phyloP scores from a whole-genome alignment of 1,140 invertebrate species.

The Drosophila oshimai region DNA sequence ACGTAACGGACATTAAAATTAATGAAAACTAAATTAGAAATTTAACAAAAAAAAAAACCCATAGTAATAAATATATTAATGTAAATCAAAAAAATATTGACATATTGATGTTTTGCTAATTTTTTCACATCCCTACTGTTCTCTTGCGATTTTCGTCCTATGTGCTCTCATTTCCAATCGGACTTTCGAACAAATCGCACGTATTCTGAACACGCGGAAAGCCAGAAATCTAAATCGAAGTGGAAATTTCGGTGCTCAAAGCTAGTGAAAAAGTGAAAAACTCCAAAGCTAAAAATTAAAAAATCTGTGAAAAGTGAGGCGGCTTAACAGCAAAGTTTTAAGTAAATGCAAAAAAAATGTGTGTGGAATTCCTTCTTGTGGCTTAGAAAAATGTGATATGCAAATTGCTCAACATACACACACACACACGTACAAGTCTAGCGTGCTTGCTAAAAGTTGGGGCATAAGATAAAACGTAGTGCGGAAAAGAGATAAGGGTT shows the following conservation, averaged over 20 bases:
- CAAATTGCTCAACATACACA: conserved; percentile 15
- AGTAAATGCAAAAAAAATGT: conserved; percentile 26
- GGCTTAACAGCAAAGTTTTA: conserved; percentile 14
- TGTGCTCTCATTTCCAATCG: conserved; percentile 72
- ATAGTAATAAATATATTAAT: too few relatives aligned
- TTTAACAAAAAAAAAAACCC: too few relatives aligned
- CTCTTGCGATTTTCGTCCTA: conserved; percentile 65
- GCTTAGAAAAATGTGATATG: conserved; percentile 19
- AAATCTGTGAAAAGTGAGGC: conserved; percentile 20
- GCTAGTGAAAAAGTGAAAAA: conserved; percentile 51
- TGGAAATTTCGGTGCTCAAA: conserved; percentile 61
- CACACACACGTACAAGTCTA: background rate
- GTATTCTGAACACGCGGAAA: conserved; percentile 59
- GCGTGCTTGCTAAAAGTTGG: background rate
- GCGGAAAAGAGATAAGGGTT: conserved; percentile 17
- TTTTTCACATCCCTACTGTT: too few relatives aligned
- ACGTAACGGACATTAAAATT: too few relatives aligned
- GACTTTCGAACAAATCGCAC: conserved; percentile 75
- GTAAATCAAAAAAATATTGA: too few relatives aligned
- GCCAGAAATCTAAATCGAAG: conserved; percentile 38
- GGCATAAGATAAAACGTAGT: conserved; percentile 1
- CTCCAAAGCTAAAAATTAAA: background rate
- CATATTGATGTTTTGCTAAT: too few relatives aligned
- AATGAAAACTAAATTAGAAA: too few relatives aligned
- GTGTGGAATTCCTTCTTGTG: background rate